These are phyloP conservation scores for Quadriops clusia DNA, from an alignment of 2,888 invertebrate genomes.

Conservation along the genomic window DNA sequence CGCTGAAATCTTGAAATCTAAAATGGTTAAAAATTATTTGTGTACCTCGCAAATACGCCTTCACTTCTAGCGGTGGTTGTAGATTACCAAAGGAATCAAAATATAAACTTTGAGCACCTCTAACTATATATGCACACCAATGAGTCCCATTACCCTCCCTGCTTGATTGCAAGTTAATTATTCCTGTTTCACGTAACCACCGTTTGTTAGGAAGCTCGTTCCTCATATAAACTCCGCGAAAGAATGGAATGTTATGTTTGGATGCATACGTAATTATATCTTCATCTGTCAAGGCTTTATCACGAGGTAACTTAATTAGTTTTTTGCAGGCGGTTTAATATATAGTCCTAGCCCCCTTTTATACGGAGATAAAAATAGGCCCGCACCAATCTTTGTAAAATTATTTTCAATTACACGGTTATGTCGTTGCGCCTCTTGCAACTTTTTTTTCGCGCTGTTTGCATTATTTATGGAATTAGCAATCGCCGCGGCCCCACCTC, in stretches of 20 bases:
- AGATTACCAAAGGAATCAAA: conserved; percentile 29
- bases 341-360: conserved; percentile 12
- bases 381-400: neutral
- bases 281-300: conserved; percentile 16
- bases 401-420: neutral
- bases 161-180: conserved; percentile 20
- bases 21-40: conserved; percentile 27
- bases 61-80: conserved; percentile 22
- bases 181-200: conserved; percentile 16
- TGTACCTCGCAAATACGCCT: conserved; percentile 20
- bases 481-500: conserved; percentile 22
- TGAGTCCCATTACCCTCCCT: conserved; percentile 21
- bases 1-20: conserved; percentile 21
- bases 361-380: neutral
- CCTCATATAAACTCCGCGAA: conserved; percentile 18
- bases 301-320: conserved; percentile 15
- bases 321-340: conserved; percentile 12
- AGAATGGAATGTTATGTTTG: conserved; percentile 9
- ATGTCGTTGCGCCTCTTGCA: conserved; percentile 1
- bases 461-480: neutral
- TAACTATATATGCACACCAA: conserved; percentile 26
- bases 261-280: conserved; percentile 13
- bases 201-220: conserved; percentile 11
- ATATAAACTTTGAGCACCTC: conserved; percentile 20
- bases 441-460: neutral